A percentile compares a stretch with the other conserved stretches of the same genome.
Conservation (phyloP, 2,888 invertebrate genomes). For the Dolichopus griseipennis region DNA sequence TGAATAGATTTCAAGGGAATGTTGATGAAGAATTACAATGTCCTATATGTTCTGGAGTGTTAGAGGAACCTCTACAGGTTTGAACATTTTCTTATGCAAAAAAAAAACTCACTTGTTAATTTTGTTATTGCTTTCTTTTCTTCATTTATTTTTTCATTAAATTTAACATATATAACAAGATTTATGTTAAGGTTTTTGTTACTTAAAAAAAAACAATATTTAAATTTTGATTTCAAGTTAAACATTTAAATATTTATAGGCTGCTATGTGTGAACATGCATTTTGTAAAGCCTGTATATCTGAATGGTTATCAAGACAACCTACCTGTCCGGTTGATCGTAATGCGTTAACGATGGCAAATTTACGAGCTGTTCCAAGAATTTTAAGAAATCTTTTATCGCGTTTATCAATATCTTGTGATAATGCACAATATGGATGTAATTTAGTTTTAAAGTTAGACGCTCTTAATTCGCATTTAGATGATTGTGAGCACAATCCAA, state of each 20-base stretch:
- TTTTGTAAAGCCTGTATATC: conserved; percentile 90
- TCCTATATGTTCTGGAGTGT: conserved; percentile 90
- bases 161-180: too few relatives aligned
- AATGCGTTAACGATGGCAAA: conserved; percentile 83
- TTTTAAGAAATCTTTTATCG: conserved; percentile 82
- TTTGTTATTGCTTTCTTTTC: too few relatives aligned
- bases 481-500: conserved; percentile 92
- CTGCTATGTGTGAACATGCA: conserved; percentile 91
- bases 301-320: conserved; percentile 90
- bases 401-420: conserved; percentile 84
- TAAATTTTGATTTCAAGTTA: too few relatives aligned
- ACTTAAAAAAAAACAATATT: too few relatives aligned
- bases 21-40: conserved; percentile 96
- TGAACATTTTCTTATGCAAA: not conserved
- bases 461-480: conserved; percentile 72
- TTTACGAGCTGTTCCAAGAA: conserved; percentile 84
- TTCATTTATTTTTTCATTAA: too few relatives aligned
- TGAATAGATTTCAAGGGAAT: conserved; percentile 86
- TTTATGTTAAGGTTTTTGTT: too few relatives aligned
- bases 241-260: conserved; percentile 48
- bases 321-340: conserved; percentile 90
- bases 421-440: conserved; percentile 81
- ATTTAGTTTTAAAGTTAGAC: conserved; percentile 76
- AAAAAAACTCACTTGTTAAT: too few relatives aligned
- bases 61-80: conserved; percentile 92